A percentile compares a stretch with the other conserved stretches of the same genome.
Conservation (phyloP, 2,113 vertebrate genomes). For the Pontoporia blainvillei region DNA sequence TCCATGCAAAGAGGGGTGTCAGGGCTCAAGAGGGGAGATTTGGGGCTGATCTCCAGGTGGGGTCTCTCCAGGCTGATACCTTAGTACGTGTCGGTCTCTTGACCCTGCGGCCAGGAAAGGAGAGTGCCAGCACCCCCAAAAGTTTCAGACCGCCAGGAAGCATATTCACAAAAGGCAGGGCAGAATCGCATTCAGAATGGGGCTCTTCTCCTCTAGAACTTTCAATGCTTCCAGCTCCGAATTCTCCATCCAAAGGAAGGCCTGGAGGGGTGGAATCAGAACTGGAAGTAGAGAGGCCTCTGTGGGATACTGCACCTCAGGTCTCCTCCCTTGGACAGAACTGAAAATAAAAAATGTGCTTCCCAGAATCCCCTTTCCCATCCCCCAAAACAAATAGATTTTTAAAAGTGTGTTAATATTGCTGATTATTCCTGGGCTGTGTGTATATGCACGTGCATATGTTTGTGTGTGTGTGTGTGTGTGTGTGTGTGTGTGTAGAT, state of each 20-base stretch:
- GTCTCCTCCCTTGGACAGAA: neutral
- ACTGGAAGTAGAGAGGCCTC: neutral
- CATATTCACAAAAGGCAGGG: neutral
- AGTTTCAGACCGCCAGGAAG: neutral
- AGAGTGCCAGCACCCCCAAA: neutral
- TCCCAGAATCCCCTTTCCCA: neutral
- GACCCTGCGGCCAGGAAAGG: neutral
- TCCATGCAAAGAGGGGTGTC: neutral
- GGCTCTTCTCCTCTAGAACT: neutral
- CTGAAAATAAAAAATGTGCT: neutral
- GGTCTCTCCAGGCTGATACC: neutral
- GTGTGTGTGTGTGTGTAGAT: neutral
- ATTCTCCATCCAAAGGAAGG: neutral
- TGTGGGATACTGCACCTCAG: fast-evolving
- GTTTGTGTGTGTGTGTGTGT: neutral
- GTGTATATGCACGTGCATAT: neutral
- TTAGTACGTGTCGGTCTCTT: neutral
- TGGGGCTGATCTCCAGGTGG: neutral
- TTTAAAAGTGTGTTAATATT: neutral
- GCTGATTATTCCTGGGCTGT: neutral
- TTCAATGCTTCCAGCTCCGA: neutral
- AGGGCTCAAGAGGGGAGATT: neutral
- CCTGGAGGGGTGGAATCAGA: neutral
- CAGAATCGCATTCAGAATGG: neutral
- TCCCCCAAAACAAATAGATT: neutral